Percentiles rank a stretch among this genome's conserved stretches.
phyloP scores from a whole-genome alignment of 1,140 invertebrate species.

The Achatina immaculata region DNA sequence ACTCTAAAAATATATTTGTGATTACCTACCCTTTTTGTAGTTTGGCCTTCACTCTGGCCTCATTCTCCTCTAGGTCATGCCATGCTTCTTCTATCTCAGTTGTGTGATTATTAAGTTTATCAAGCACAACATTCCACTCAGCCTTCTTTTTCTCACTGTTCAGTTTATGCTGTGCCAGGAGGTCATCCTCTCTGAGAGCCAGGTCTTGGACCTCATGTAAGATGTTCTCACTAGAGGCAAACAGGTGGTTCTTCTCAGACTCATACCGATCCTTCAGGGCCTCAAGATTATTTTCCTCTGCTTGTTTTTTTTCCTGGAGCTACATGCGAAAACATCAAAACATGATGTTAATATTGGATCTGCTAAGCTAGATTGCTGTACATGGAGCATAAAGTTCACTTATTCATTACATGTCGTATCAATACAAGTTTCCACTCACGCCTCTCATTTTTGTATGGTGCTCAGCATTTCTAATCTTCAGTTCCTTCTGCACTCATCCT shows the following conservation, averaged over 20 bases:
- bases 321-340: too few species aligned
- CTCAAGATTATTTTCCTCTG: slow-evolving; percentile 40
- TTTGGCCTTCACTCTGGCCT: slow-evolving; percentile 44
- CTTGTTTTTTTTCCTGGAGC: slow-evolving; percentile 13
- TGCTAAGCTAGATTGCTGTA: too few species aligned
- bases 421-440: too few species aligned
- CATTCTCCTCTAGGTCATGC: slow-evolving; percentile 58
- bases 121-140: slow-evolving; percentile 51
- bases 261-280: slow-evolving; percentile 42
- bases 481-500: too few species aligned
- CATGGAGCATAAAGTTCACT: too few species aligned
- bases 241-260: slow-evolving; percentile 33
- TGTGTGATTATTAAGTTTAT: slow-evolving; percentile 53
- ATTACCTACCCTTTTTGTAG: slow-evolving; percentile 28
- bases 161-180: slow-evolving; percentile 36
- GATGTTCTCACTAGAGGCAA: slow-evolving; percentile 43
- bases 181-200: slow-evolving; percentile 40
- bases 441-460: too few species aligned
- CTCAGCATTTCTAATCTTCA: too few species aligned
- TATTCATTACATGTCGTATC: too few species aligned
- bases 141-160: slow-evolving; percentile 47
- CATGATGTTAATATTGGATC: too few species aligned
- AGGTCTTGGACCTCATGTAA: slow-evolving; percentile 47
- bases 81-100: slow-evolving; percentile 59
- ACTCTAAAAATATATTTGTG: neutral